These are phyloP conservation scores for Camponotus vicinus DNA, from an alignment of 1,140 invertebrate genomes.

Conservation along the genomic window DNA sequence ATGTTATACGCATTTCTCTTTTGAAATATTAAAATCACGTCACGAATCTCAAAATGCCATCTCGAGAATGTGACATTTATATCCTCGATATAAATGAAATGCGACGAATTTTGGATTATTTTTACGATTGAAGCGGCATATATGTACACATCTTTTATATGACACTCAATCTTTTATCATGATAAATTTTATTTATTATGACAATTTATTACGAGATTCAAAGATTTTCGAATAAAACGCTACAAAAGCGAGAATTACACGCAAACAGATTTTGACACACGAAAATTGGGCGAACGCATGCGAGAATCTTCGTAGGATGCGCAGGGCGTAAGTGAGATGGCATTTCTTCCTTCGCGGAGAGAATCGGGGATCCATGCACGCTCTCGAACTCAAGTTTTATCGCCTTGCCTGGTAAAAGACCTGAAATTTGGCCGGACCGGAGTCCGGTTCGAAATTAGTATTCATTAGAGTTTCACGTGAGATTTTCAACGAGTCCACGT, in stretches of 20 bases:
- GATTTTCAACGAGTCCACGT: slow-evolving; percentile 84
- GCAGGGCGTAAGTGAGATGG: slow-evolving; percentile 29
- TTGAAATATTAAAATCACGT: slow-evolving; percentile 1
- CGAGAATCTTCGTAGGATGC: background rate
- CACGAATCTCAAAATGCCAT: background rate
- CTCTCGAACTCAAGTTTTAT: slow-evolving; percentile 34
- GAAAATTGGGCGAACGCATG: background rate
- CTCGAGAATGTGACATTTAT: background rate
- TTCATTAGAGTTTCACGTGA: slow-evolving; percentile 82
- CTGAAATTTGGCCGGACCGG: slow-evolving; percentile 68
- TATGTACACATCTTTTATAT: background rate
- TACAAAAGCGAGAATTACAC: background rate
- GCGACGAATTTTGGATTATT: background rate
- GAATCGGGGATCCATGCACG: slow-evolving; percentile 32
- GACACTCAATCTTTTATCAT: background rate
- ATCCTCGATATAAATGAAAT: background rate
- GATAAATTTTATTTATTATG: background rate
- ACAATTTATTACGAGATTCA: background rate
- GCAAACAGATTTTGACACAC: slow-evolving; percentile 5
- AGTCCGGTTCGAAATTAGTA: slow-evolving; percentile 78
- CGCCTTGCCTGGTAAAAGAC: slow-evolving; percentile 36
- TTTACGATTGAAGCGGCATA: background rate
- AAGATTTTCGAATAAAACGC: background rate
- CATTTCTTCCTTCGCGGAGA: slow-evolving; percentile 33
- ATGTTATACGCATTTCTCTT: background rate